Evolutionary conservation across 2,888 invertebrate species (phyloP), one percentile per base, ranked within the genome.

Genomic region (Nebria salina): DNA sequence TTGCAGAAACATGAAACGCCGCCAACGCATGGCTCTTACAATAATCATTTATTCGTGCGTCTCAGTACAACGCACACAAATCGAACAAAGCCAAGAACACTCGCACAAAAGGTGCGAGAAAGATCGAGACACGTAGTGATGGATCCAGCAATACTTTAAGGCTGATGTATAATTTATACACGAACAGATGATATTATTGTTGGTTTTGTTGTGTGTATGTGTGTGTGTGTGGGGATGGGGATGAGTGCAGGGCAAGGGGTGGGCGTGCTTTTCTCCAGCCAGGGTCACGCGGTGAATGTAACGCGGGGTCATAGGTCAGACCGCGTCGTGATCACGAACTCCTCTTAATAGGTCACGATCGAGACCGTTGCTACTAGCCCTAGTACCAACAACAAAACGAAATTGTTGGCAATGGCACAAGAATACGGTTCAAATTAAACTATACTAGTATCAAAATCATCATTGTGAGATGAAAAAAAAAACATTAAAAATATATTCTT

Each of bases 211-310:
- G 4, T 20, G 26, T 68, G 20, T 68, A 1, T 20, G 20, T 20
- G 20, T 68, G 20, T 43, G 43, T 43, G 54, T 11, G 54, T 8
- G 7, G 54, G 7, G 54, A 54, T 7, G 54, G 8, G 54, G 54
- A 7, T 7, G 54, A 54, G 54, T 7, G 25, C 68, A 68, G 70
- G 34, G 20, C 13, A 72, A 65, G 43, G 72, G 15, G 34, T 78
- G 65, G 76, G 26, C 54, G 72, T 65, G 75, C 74, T 66, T n/a
- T 54, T 13, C 54, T 54, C 54, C 6, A 54, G 54, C 54, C 43
- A 79, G 75, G 78, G 79, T 79, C 75, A 79, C 74, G 75, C 79
- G 74, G 79, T 79, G 79, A 79, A 79, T 75, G 79, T 79, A 75
- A 75, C 79, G 79, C 75, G 42, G 79, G 75, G 79, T 79, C 79